phyloP scores from a whole-genome alignment of 2,888 invertebrate genomes.

The Brachylomia viminalis region DNA sequence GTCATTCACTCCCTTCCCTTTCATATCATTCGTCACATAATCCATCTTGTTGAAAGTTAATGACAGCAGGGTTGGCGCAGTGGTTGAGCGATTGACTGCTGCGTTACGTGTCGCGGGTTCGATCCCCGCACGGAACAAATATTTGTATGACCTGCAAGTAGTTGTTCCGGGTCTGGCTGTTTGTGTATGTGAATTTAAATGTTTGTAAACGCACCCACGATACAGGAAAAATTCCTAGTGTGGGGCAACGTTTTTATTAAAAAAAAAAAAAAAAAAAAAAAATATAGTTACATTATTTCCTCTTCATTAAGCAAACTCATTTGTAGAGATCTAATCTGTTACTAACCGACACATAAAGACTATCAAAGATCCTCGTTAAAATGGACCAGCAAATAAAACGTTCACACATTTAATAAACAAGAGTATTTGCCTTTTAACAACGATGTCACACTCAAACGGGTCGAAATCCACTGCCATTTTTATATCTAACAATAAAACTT shows the following conservation, averaged over 20 bases:
- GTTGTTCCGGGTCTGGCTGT: too few relatives aligned
- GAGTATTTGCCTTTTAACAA: slow-evolving; percentile 12
- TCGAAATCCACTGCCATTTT: slow-evolving; percentile 34
- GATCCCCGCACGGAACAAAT: too few relatives aligned
- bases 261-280: too few relatives aligned
- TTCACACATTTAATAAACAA: slow-evolving; percentile 12
- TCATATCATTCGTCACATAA: not conserved
- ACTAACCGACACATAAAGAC: not conserved
- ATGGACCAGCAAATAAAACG: not conserved
- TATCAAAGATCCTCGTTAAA: not conserved
- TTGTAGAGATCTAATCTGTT: not conserved
- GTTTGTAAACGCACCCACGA: too few relatives aligned
- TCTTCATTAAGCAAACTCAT: not conserved
- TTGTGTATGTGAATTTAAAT: too few relatives aligned
- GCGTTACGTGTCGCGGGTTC: too few relatives aligned
- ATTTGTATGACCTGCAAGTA: too few relatives aligned
- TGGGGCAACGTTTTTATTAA: too few relatives aligned
- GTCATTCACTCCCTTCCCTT: not conserved
- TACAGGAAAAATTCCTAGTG: too few relatives aligned
- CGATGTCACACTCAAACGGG: slow-evolving; percentile 12
- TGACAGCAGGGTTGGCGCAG: too few relatives aligned
- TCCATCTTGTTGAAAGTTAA: not conserved
- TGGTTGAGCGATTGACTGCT: too few relatives aligned
- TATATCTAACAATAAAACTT: slow-evolving; percentile 47
- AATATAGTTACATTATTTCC: not conserved